Evolutionary conservation across 1,140 invertebrate species (phyloP), one percentile per base, ranked within the genome.

Genomic region (Gryllus bimaculatus): DNA sequence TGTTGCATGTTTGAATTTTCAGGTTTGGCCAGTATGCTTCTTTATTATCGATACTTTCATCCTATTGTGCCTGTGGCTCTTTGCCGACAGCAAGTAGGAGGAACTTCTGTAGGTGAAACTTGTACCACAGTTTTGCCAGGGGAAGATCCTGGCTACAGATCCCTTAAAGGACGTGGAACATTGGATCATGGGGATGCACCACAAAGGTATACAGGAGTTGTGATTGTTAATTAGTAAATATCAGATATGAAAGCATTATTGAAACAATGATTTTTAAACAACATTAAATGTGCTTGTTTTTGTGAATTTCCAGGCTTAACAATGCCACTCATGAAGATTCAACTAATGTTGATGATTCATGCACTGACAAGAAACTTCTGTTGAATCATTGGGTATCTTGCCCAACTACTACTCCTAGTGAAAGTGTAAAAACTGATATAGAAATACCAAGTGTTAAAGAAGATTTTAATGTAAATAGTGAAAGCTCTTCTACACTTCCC

Each of bases 21-120:
- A 90, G 88, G 90, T 48, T 83, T 92, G 76, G 82, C 84, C 18
- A 89, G 90, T 81, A 90, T 92, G 89, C 82, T 90, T 7, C 83
- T 92, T 7, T 92, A 92, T 82, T 91, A 92, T 81, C 88, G 88
- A 82, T 91, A 89, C 83, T 92, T 92, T 83, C 90, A 91, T 83
- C 87, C 87, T 18, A 86, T 87, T 81, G 87, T 85, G 48, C 85
- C 86, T 54, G 87, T 88, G 54, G 48, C 80, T 49, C 73, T 79
- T 26, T 81, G 80, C 82, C 39, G 85, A 86, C 81, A 82, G 73
- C 18, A 13, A 18, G 54, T 66, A 66, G 10, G 10, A 39, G 26
- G 26, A 39, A 39, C 26, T 39, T 39, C 26, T 39, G 26, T 39
- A 1, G 26, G 26, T 39, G 26, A 39, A 39, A 39, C 26, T 39